Conservation (phyloP, 1,140 invertebrate genomes). For the Maconellicoccus hirsutus region DNA sequence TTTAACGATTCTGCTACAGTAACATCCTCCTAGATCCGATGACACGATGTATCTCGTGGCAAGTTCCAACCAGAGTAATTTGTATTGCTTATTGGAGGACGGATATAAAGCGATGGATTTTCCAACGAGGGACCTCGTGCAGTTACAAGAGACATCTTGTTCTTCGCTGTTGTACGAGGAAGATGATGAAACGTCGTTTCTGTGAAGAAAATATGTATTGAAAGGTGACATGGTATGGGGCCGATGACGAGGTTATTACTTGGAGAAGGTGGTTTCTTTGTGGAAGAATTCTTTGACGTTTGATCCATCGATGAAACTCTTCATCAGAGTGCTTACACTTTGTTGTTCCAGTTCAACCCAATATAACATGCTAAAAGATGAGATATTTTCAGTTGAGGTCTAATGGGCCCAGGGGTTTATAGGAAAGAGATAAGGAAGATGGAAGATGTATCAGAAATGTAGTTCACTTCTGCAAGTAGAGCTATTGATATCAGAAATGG, state of each 20-base stretch:
- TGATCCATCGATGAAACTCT: slow-evolving; percentile 43
- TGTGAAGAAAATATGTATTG: neutral
- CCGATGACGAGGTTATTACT: neutral
- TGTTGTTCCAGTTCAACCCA: slow-evolving; percentile 50
- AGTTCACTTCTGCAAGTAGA: neutral
- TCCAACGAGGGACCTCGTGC: neutral
- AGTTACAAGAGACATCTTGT: neutral
- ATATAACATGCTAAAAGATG: slow-evolving; percentile 48
- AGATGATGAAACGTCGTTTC: neutral
- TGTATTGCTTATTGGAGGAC: neutral
- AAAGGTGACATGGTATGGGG: neutral
- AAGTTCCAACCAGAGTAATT: neutral
- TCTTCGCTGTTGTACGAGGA: neutral
- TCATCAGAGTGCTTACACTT: slow-evolving; percentile 46
- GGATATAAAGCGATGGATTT: neutral
- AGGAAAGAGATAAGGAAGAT: no score
- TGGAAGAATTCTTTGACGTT: slow-evolving; percentile 47
- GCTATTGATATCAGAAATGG: no score
- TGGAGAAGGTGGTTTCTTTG: neutral
- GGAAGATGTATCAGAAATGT: no score
- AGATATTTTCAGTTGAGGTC: neutral
- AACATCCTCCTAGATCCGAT: neutral
- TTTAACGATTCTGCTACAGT: neutral
- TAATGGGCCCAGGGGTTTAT: neutral
- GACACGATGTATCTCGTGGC: neutral